Evolutionary conservation across 2,888 invertebrate species (phyloP).

Genomic region (Notocelia uddmanniana): DNA sequence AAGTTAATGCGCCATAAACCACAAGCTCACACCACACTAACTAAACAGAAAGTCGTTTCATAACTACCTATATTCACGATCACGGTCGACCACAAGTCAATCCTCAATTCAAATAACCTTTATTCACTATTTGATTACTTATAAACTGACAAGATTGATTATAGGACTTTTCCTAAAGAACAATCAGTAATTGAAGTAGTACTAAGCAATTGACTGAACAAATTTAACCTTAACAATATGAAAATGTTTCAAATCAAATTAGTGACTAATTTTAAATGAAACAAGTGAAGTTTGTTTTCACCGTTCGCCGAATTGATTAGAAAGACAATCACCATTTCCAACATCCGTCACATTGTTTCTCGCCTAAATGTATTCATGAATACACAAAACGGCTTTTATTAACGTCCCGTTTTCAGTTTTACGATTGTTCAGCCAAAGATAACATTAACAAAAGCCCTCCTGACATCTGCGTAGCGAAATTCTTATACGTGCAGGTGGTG

Average conservation of each 20-base stretch:
- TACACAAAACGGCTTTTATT: constrained; percentile 69
- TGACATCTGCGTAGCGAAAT: constrained; percentile 49
- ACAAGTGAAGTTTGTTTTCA: constrained; percentile 42
- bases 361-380: constrained; percentile 64
- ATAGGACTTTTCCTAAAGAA: too few species aligned
- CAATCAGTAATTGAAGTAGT: not conserved
- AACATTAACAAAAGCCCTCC: constrained; percentile 52
- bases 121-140: not conserved
- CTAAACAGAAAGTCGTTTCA: not conserved
- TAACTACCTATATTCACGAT: not conserved
- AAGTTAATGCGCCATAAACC: not conserved
- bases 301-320: constrained; percentile 54
- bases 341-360: constrained; percentile 57
- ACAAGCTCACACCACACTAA: not conserved
- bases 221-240: constrained; percentile 15
- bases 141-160: too few species aligned
- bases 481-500: constrained; percentile 31
- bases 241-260: constrained; percentile 34
- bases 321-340: constrained; percentile 65
- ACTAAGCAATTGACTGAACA: not conserved
- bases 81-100: not conserved
- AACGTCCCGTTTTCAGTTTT: constrained; percentile 61
- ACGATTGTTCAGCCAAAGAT: constrained; percentile 58
- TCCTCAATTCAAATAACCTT: not conserved
- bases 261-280: constrained; percentile 38